Base-by-base conservation (phyloP, 2,888 invertebrate species). In the Eupithecia abbreviata region DNA sequence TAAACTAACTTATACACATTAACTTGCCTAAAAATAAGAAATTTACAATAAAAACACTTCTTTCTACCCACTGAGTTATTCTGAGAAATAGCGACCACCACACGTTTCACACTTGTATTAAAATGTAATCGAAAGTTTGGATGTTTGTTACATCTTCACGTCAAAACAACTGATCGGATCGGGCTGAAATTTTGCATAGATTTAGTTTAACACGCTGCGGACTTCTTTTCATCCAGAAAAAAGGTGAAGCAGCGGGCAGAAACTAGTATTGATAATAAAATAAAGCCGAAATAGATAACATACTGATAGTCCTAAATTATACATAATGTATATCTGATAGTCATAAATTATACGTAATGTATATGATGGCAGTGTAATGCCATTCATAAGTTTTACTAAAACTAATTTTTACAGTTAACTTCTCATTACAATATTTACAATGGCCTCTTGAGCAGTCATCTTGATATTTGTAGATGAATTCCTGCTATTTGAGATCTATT, bases 1-100 rank as follows among this genome's bases (percentile, higher is more conserved):
- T 68, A 77, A 10, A 74, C 65, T 73, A 74, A 49, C 13, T 74
- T 76, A 73, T 75, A 76, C 77, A 79, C 45, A 65, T 66, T 73
- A 74, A 73, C 71, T 73, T 77, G 58, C 72, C 71, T 77, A 74
- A 62, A 58, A 58, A 72, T 65, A 73, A 67, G 42, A 75, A 18
- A 47, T 45, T 69, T 6, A 69, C 69, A 47, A 68, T n/a, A 68
- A 42, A 68, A 30, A 69, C 10, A 4, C n/a, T 15, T 18, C 30
- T 30, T 30, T 30, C 30, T 30, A 30, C 30, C 18, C 1, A 18
- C 1, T 18, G 62, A 30, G 42, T 58, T 66, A 66, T 62, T 62
- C 51, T 65, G 68, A n/a, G 47, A 72, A 70, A 70, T 58, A 72
- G 47, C 43, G 69, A 69, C 10, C 58, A 58, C 3, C 65, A 41